These are phyloP conservation scores for Paramuricea clavata DNA, from an alignment of 92 coral and sea anemone species.

Conservation along the genomic window DNA sequence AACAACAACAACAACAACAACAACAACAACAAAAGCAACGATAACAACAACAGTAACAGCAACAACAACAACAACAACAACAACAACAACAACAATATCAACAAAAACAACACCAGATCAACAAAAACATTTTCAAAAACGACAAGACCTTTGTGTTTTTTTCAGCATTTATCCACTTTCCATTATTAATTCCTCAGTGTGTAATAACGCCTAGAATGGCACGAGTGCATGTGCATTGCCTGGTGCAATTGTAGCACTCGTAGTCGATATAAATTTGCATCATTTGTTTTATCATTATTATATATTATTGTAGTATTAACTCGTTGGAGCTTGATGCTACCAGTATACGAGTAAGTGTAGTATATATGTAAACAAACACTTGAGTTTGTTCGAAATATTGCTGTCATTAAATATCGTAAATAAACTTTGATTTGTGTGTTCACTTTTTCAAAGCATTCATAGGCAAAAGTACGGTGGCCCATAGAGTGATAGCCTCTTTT, in stretches of 20 bases:
- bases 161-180: neutral
- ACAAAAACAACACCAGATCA: too few relatives aligned
- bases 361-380: neutral
- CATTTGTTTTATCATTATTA: neutral
- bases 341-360: neutral
- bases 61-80: neutral
- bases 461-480: too few relatives aligned
- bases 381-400: neutral
- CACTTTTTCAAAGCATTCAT: neutral
- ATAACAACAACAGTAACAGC: neutral
- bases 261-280: too few relatives aligned
- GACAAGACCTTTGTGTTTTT: neutral
- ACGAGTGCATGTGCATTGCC: neutral
- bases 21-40: too few relatives aligned
- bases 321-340: conserved; percentile 6
- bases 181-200: neutral
- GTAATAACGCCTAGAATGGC: neutral
- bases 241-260: conserved; percentile 23
- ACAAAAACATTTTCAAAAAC: neutral
- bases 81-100: neutral
- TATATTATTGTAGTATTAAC: neutral
- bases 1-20: neutral
- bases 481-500: too few relatives aligned
- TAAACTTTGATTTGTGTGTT: neutral
- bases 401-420: neutral